Evolutionary conservation across 2,797 vertebrate species (phyloP), one percentile per base, ranked within the genome.

Genomic region (Molossus molossus): DNA sequence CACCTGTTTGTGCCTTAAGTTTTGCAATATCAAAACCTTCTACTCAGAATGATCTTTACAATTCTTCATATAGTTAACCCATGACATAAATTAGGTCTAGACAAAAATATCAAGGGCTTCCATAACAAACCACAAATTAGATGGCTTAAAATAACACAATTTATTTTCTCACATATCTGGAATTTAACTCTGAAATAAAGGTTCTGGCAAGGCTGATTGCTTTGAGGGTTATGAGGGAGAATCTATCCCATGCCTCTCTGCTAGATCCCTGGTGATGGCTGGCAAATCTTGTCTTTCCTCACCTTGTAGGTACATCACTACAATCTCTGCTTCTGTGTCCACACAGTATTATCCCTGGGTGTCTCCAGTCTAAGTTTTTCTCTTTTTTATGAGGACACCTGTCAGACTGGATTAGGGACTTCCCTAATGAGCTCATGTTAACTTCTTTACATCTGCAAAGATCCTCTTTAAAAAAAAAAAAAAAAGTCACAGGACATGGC

Each of bases 141-240:
- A 8, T 40, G 1, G 7, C 23, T 85, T 91, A 83, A 64, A 73
- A 69, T 64, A 81, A 62, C 6, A 70, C 20, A 37, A 18, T 45
- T 67, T 77, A 5, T 57, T 73, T 4, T 57, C 29, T 70, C 55
- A 76, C 6, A 57, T 13, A 76, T 27, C 23, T 53, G 6, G 20
- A 72, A 9, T 27, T 14, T 48, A 60, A 50, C 11, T 65, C 6
- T 4, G 53, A 91, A 90, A 15, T 90, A 40, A 70, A 91, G 17
- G 11, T 6, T 5, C 1, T 14, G 6, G 12, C 13, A 53, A 1
- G 21, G 3, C 9, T 11, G 2, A 0, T 5, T 87, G 53, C 1
- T 37, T 80, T 60, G 15, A 58, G 9, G 0, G 0, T 11, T 72
- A 21, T 53, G n/a, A 57, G 10, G 55, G 10, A 93, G 4, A 50